phyloP scores from a whole-genome alignment of 2,113 vertebrate genomes.

The Platichthys flesus region DNA sequence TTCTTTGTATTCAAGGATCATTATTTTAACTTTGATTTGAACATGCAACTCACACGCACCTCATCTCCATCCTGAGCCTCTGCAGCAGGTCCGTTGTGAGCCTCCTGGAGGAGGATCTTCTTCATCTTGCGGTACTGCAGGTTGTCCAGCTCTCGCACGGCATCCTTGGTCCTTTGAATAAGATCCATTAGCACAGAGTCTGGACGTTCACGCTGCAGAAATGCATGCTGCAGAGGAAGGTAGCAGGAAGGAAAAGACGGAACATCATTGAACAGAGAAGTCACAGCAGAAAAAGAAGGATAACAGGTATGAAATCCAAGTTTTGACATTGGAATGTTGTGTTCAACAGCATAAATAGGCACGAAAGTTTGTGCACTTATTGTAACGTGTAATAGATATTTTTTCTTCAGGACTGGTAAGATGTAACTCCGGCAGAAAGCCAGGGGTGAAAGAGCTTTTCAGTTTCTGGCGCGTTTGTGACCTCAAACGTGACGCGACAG shows the following conservation, averaged over 20 bases:
- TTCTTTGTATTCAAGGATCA: background rate
- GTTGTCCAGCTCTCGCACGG: conserved; percentile 92
- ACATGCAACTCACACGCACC: conserved; percentile 71
- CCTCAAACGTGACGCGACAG: too few relatives aligned
- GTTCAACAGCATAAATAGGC: too few relatives aligned
- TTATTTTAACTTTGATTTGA: background rate
- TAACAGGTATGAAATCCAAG: background rate
- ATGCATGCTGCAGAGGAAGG: conserved; percentile 82
- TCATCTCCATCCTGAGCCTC: conserved; percentile 90
- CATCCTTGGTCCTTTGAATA: conserved; percentile 91
- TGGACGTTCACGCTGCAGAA: conserved; percentile 89
- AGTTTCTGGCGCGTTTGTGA: too few relatives aligned
- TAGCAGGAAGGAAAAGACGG: background rate
- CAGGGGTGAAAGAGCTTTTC: too few relatives aligned
- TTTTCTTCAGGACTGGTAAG: too few relatives aligned
- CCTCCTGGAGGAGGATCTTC: conserved; percentile 93
- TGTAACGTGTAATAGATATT: too few relatives aligned
- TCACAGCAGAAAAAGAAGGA: background rate
- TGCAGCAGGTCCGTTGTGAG: conserved; percentile 88
- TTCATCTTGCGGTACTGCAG: conserved; percentile 96
- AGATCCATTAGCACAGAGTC: conserved; percentile 90
- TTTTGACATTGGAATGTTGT: too few relatives aligned
- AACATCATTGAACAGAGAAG: background rate
- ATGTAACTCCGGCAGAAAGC: too few relatives aligned
- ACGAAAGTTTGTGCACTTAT: too few relatives aligned